Evolutionary conservation across 2,888 invertebrate species (phyloP).

Genomic region (Hedya salicella): DNA sequence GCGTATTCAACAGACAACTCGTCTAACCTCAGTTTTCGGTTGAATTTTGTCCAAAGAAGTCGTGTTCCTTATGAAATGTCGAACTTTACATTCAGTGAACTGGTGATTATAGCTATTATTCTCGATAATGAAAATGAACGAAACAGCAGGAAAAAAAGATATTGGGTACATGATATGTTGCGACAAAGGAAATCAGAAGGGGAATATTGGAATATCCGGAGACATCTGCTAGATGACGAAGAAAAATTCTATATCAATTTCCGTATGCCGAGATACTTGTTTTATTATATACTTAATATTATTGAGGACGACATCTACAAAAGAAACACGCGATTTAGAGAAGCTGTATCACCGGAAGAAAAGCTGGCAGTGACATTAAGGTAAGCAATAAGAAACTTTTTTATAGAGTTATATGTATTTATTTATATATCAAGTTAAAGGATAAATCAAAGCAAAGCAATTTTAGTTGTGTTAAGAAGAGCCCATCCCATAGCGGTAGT

Average conservation of each 20-base stretch:
- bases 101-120: constrained; percentile 35
- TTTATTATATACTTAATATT: constrained; percentile 26
- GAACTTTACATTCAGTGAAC: constrained; percentile 40
- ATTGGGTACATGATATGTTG: constrained; percentile 35
- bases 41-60: constrained; percentile 38
- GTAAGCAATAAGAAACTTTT: constrained; percentile 37
- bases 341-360: constrained; percentile 31
- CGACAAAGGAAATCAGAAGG: constrained; percentile 29
- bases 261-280: constrained; percentile 29
- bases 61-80: constrained; percentile 40
- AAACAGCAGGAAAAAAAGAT: constrained; percentile 31
- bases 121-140: constrained; percentile 36
- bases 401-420: constrained; percentile 23
- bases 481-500: constrained; percentile 30
- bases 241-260: constrained; percentile 38
- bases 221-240: constrained; percentile 36
- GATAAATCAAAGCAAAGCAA: constrained; percentile 36
- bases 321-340: constrained; percentile 32
- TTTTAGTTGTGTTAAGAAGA: constrained; percentile 14
- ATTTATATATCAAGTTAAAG: constrained; percentile 29
- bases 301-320: constrained; percentile 26
- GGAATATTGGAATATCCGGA: constrained; percentile 39
- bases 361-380: constrained; percentile 38
- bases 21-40: constrained; percentile 30
- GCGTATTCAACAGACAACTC: constrained; percentile 23